A percentile compares a stretch with the other conserved stretches of the same genome.
Conservation (phyloP, 2,888 invertebrate genomes). For the Mesorhabditis spiculigera region DNA sequence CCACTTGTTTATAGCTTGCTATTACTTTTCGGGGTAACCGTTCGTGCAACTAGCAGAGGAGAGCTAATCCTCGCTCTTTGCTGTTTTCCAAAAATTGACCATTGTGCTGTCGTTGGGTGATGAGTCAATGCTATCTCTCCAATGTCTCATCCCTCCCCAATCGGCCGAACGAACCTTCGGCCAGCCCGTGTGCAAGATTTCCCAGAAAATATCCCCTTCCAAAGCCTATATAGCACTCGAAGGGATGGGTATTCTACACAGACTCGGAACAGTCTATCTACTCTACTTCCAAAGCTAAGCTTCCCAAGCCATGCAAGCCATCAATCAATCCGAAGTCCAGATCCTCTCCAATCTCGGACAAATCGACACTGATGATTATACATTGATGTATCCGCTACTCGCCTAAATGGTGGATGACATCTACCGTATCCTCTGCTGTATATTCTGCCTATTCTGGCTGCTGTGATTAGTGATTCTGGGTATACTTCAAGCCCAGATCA, state of each 20-base stretch:
- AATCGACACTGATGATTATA: conserved; percentile 4
- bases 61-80: too few species aligned
- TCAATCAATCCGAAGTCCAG: background rate
- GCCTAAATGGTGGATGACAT: background rate
- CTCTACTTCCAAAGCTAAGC: background rate
- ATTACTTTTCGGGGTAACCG: too few species aligned
- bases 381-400: background rate
- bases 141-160: background rate
- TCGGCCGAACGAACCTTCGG: background rate
- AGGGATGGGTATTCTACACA: background rate
- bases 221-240: background rate
- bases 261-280: background rate
- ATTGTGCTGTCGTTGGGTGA: too few species aligned
- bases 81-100: too few species aligned
- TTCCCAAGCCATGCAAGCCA: background rate
- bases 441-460: background rate
- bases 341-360: background rate
- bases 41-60: too few species aligned
- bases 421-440: background rate
- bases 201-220: background rate
- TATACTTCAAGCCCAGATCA: background rate
- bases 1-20: too few species aligned
- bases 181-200: background rate
- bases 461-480: too few species aligned
- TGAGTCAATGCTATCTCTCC: too few species aligned